phyloP scores from a whole-genome alignment of 2,113 vertebrate species.

The Albula glossodonta region DNA sequence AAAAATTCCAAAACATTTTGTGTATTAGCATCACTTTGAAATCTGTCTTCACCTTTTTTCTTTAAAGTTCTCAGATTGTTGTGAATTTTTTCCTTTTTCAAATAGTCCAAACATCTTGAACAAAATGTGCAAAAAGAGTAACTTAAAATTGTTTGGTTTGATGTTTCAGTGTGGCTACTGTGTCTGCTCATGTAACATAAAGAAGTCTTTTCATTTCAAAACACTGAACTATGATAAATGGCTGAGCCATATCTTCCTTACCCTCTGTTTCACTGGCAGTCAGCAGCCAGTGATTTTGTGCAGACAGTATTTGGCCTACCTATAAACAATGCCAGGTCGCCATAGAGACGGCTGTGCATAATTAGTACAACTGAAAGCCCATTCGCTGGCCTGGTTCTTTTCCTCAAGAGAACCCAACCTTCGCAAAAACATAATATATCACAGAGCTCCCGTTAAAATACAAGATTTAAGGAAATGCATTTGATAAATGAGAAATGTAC shows the following conservation, averaged over 20 bases:
- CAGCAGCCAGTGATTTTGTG: not conserved
- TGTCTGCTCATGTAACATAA: not conserved
- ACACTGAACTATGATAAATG: not conserved
- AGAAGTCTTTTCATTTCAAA: not conserved
- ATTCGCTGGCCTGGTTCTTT: slow-evolving; percentile 33
- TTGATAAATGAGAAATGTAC: not conserved
- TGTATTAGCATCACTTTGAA: too few relatives aligned
- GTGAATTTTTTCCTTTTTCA: too few relatives aligned
- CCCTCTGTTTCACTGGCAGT: not conserved
- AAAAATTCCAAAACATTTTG: not conserved
- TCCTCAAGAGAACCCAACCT: slow-evolving; percentile 14
- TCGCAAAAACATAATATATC: not conserved
- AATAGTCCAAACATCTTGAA: too few relatives aligned
- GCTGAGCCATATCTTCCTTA: not conserved
- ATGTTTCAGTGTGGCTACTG: too few relatives aligned
- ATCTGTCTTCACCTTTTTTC: not conserved
- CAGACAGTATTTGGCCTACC: slow-evolving; percentile 30
- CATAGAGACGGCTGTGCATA: slow-evolving; percentile 53
- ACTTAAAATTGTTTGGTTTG: too few relatives aligned
- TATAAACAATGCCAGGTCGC: slow-evolving; percentile 47
- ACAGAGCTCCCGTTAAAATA: not conserved
- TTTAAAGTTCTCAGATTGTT: not conserved
- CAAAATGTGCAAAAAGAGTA: too few relatives aligned
- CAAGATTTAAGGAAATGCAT: not conserved
- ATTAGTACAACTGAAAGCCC: slow-evolving; percentile 48